phyloP scores from a whole-genome alignment of 1,140 invertebrate species.

The Solenopsis invicta region DNA sequence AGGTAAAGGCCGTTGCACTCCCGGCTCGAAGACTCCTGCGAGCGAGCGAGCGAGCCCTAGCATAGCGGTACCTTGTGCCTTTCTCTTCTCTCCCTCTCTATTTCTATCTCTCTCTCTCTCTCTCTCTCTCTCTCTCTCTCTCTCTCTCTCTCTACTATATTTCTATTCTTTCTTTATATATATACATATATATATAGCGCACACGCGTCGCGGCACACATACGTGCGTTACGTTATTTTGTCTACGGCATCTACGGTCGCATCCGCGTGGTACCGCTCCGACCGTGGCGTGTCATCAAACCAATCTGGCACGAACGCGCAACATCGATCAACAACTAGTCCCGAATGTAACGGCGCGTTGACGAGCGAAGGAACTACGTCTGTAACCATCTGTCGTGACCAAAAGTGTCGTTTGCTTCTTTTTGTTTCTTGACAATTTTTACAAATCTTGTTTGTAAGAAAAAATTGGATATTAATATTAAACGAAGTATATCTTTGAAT shows the following conservation, averaged over 20 bases:
- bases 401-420: background rate
- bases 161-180: too few species aligned
- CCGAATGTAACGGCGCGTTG: constrained; percentile 20
- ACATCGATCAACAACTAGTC: constrained; percentile 17
- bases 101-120: too few species aligned
- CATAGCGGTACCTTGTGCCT: constrained; percentile 75
- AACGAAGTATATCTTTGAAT: background rate
- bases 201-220: background rate
- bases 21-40: constrained; percentile 45
- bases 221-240: background rate
- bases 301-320: constrained; percentile 21
- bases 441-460: background rate
- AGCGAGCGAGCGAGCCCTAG: constrained; percentile 10
- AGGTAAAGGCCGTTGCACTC: constrained; percentile 82
- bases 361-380: background rate
- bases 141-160: too few species aligned
- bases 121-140: background rate
- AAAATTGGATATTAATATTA: background rate
- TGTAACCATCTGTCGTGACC: background rate
- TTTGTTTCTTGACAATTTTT: background rate
- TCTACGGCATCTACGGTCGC: background rate
- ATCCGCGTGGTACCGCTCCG: constrained; percentile 14
- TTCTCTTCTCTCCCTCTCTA: constrained; percentile 40
- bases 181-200: background rate
- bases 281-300: constrained; percentile 67